Conservation (phyloP, 2,797 vertebrate species). For the Gastrophryne carolinensis region DNA sequence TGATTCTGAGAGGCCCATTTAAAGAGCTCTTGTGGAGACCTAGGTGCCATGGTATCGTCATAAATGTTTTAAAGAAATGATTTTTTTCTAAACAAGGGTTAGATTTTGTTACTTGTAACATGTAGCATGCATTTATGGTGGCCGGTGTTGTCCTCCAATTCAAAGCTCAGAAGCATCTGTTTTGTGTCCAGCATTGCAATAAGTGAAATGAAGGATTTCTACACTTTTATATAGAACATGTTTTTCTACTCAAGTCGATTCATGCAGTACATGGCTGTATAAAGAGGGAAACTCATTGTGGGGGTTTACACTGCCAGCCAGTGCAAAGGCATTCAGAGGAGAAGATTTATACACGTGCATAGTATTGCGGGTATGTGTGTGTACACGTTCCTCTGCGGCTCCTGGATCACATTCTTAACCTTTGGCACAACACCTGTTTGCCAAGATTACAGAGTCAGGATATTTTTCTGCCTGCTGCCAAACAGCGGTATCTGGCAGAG, state of each 20-base stretch:
- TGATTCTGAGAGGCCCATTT: too few relatives aligned
- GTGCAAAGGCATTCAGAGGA: neutral
- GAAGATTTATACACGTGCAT: slow-evolving; percentile 25
- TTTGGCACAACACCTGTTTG: slow-evolving; percentile 49
- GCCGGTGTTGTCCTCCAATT: neutral
- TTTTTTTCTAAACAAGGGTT: too few relatives aligned
- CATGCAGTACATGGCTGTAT: neutral
- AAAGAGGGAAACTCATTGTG: neutral
- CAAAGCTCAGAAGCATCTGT: neutral
- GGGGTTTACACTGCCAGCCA: slow-evolving; percentile 10
- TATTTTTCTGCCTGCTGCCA: slow-evolving; percentile 45
- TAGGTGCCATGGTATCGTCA: too few relatives aligned
- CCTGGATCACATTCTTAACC: slow-evolving; percentile 38
- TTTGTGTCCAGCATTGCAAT: neutral
- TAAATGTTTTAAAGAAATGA: too few relatives aligned
- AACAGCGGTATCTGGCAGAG: slow-evolving; percentile 34
- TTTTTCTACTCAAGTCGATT: slow-evolving; percentile 28
- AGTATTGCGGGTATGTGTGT: slow-evolving; percentile 15
- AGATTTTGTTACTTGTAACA: too few relatives aligned
- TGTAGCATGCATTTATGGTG: neutral
- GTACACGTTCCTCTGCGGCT: slow-evolving; percentile 35
- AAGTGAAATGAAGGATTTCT: neutral
- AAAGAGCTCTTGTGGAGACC: too few relatives aligned
- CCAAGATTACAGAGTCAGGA: slow-evolving; percentile 46
- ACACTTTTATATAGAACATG: neutral